Evolutionary conservation across 2,888 invertebrate species (phyloP).

Genomic region (Habroteleia sp.): DNA sequence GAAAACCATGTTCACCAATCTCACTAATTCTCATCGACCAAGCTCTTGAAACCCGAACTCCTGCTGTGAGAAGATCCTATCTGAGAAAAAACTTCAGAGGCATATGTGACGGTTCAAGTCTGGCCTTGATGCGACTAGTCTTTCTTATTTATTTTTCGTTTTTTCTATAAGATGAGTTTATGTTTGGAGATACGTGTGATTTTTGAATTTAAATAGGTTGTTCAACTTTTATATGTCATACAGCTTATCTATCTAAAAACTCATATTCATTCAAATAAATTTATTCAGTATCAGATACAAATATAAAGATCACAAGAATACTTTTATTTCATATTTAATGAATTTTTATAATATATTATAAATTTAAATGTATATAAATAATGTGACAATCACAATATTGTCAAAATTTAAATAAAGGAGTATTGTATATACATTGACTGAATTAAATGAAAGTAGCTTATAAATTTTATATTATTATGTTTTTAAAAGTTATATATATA

Average conservation of each 20-base stretch:
- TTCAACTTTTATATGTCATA: constrained; percentile 20
- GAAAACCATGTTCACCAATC: constrained; percentile 52
- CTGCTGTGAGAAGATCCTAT: constrained; percentile 60
- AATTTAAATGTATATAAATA: too few relatives aligned
- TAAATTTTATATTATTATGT: too few relatives aligned
- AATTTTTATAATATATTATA: too few relatives aligned
- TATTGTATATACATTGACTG: too few relatives aligned
- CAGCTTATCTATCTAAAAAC: constrained; percentile 10
- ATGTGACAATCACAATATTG: too few relatives aligned
- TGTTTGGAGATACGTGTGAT: constrained; percentile 39
- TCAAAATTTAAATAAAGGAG: too few relatives aligned
- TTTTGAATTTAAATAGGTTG: constrained; percentile 37
- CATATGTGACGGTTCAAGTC: constrained; percentile 54
- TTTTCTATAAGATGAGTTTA: constrained; percentile 16
- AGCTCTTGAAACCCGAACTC: constrained; percentile 59
- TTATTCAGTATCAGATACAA: background rate
- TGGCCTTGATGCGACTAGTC: constrained; percentile 55
- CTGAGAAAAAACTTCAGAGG: constrained; percentile 56
- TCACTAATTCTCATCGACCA: constrained; percentile 41
- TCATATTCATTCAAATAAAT: constrained; percentile 10
- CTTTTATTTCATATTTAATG: too few relatives aligned
- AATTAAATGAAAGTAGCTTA: too few relatives aligned
- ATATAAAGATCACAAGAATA: background rate
- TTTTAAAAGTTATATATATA: too few relatives aligned
- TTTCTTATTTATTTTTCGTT: constrained; percentile 53